Conservation (phyloP, 2,888 invertebrate species). For the Pimpla rufipes region DNA sequence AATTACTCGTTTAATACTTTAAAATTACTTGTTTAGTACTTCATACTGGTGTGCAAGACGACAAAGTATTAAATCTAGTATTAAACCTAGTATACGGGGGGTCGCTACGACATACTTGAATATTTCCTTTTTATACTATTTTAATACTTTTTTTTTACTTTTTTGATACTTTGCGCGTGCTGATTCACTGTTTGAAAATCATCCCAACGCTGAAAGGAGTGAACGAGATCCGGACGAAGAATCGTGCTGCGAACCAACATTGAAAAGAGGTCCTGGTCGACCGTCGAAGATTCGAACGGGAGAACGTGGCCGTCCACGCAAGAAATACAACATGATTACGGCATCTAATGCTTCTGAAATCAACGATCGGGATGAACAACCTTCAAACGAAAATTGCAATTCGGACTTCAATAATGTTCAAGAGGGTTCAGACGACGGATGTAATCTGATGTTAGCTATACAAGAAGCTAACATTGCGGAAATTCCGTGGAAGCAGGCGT, state of each 20-base stretch:
- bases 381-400: neutral
- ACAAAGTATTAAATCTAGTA: too few relatives aligned
- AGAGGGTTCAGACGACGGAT: neutral
- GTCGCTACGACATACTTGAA: too few relatives aligned
- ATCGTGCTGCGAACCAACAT: too few relatives aligned
- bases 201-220: neutral
- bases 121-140: too few relatives aligned
- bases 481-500: neutral
- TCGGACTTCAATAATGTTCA: neutral
- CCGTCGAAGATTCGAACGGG: neutral
- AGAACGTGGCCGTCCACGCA: constrained; percentile 2
- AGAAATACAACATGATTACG: constrained; percentile 3
- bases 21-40: too few relatives aligned
- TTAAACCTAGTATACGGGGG: too few relatives aligned
- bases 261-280: constrained; percentile 12
- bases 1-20: too few relatives aligned
- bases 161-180: too few relatives aligned
- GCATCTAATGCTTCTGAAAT: neutral
- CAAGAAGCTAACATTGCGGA: neutral
- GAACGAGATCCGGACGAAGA: neutral
- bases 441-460: neutral
- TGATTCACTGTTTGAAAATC: neutral
- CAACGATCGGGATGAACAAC: neutral
- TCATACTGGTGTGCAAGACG: too few relatives aligned
- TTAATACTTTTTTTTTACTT: too few relatives aligned